Evolutionary conservation across 2,113 vertebrate genomes (phyloP), one percentile per base, ranked within the genome.

Genomic region (Falcunculus frontatus): DNA sequence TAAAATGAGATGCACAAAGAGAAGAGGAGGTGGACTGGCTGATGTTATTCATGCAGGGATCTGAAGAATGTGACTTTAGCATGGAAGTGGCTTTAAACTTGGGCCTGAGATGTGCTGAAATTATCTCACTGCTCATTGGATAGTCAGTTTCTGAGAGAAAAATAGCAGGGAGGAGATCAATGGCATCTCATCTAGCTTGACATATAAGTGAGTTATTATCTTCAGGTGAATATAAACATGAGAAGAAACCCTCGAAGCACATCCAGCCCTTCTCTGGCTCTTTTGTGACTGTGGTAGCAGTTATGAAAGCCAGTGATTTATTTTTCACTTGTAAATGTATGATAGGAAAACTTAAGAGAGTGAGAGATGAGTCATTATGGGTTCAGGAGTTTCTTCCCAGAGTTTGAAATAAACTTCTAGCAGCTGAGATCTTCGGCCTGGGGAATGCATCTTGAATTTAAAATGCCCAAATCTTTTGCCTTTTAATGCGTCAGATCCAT

Each of bases 311-410:
- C 19, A 10, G n/a, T 41, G 76, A 79, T 87, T 92, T 96, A 65
- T 87, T 93, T 91, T 89, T 84, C 78, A 53, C 62, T 93, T 86
- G 10, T 47, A 84, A 92, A 47, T 42, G 16, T 77, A 65, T 57
- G 69, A 55, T 78, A 74, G 74, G 37, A 84, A 75, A 90, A 94
- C 86, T 96, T 90, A 2, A 82, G 85, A 90, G 86, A 70, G 35
- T 25, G 39, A 80, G 86, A 90, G 69, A 87, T 95, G 93, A 95
- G 93, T 96, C 95, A 96, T 84, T 83, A 39, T 17, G 73, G 73
- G 59, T 75, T 90, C 60, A 49, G 37, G 25, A 87, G 39, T 93
- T 93, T 84, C 53, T 93, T 95, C 37, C 6, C 57, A 33, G 76
- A 88, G 70, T 84, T 87, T 87, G 64, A 78, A 92, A 87, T 53